These are phyloP conservation scores for Anthonomus grandis DNA, from an alignment of 1,140 invertebrate genomes.

Conservation along the genomic window DNA sequence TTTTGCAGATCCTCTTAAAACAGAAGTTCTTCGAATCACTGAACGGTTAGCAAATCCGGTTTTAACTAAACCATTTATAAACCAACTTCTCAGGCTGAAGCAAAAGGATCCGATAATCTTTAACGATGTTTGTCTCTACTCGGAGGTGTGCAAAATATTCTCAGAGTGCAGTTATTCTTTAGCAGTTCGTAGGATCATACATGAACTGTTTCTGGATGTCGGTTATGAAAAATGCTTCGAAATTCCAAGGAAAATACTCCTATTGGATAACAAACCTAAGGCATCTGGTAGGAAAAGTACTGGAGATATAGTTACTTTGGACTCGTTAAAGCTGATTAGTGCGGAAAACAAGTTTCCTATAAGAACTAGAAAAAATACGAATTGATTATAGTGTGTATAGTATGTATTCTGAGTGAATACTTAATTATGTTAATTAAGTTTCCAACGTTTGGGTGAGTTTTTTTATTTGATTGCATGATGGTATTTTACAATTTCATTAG, in stretches of 20 bases:
- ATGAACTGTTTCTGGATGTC: constrained; percentile 91
- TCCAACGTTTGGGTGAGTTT: no score
- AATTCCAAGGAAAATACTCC: constrained; percentile 27
- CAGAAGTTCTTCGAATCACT: constrained; percentile 57
- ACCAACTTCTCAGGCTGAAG: constrained; percentile 73
- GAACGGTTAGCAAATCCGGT: constrained; percentile 68
- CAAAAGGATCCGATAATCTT: constrained; percentile 81
- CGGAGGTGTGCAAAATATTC: constrained; percentile 81
- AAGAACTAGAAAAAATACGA: constrained; percentile 25
- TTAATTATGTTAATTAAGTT: no score
- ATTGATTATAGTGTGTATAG: constrained; percentile 23
- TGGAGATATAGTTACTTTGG: constrained; percentile 33
- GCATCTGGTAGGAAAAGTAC: constrained; percentile 26
- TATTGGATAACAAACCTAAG: neutral
- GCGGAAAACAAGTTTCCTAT: constrained; percentile 49
- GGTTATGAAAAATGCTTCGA: constrained; percentile 62
- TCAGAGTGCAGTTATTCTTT: constrained; percentile 78
- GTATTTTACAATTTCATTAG: no score
- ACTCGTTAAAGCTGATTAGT: constrained; percentile 44
- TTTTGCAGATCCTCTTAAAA: constrained; percentile 31
- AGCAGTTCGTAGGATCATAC: constrained; percentile 80
- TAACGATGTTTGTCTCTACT: constrained; percentile 89
- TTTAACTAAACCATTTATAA: constrained; percentile 62
- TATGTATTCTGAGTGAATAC: no score
- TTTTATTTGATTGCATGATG: no score